Evolutionary conservation across 2,113 vertebrate genomes (phyloP).

Genomic region (Numida meleagris): DNA sequence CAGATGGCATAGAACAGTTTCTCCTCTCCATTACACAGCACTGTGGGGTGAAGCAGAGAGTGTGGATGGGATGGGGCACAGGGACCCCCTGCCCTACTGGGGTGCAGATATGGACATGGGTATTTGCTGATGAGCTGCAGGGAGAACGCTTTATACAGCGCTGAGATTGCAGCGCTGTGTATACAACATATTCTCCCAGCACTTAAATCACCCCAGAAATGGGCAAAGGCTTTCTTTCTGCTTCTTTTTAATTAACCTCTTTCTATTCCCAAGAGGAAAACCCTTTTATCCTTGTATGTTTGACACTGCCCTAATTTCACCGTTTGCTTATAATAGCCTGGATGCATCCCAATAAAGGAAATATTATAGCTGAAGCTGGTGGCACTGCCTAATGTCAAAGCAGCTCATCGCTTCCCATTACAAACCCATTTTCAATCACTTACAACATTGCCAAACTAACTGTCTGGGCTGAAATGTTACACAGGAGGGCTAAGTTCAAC

Average conservation of each 20-base stretch:
- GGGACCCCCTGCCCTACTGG: not conserved
- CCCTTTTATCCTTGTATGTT: not conserved
- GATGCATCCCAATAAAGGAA: not conserved
- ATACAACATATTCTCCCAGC: not conserved
- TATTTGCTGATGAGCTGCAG: not conserved
- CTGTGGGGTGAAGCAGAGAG: not conserved
- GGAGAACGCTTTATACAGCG: not conserved
- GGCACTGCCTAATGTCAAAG: not conserved
- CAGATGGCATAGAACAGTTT: not conserved
- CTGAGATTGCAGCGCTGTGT: not conserved
- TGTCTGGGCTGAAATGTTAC: not conserved
- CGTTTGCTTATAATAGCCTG: not conserved
- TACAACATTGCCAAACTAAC: not conserved
- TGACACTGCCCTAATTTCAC: not conserved
- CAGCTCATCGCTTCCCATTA: not conserved
- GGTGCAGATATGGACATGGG: not conserved
- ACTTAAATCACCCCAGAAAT: not conserved
- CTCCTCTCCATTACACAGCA: not conserved
- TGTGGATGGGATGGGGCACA: not conserved
- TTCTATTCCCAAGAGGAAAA: not conserved
- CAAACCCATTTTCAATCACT: not conserved
- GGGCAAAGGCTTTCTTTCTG: not conserved
- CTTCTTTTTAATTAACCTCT: conserved; percentile 16
- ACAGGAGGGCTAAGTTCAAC: not conserved
- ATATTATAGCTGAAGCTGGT: not conserved